Base-by-base conservation (phyloP, 2,113 vertebrate genomes). In the Protomyctophum bolini region DNA sequence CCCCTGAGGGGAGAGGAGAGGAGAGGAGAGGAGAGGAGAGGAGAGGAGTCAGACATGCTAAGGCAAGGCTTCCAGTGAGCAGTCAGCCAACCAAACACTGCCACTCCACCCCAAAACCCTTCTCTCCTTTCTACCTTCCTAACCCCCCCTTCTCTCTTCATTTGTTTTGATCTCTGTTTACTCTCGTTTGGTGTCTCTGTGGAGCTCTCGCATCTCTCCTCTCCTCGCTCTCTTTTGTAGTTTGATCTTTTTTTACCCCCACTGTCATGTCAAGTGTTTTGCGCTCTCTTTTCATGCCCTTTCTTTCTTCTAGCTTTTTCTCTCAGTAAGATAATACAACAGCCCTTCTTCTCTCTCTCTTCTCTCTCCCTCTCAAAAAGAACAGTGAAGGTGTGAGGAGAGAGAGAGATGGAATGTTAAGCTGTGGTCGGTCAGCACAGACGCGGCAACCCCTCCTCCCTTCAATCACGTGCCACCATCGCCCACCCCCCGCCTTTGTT, bases 341-440 rank as follows among this genome's bases (percentile, higher is more conserved):
- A 54, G 5, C 33, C 33, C 5, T 41, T 6, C 33, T 6, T 41
- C 4, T 41, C 33, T 41, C 33, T 41, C 33, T 41, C 33, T 41
- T 41, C 33, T 41, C 33, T 6, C 33, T 41, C 33, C 2, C 33
- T 41, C 5, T 41, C 33, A 15, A 82, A 6, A 74, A 70, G 68
- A 72, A 51, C 55, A 72, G 49, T 82, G 67, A 77, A 76, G 80
- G 72, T 75, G 74, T 29, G 66, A 85, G 52, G 73, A 59, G 47
- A 79, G 72, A 66, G 6, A 2, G 63, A 29, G 9, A 2, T 59
- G 86, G 87, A 88, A 88, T 91, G 89, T 79, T 76, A 82, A 87
- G 80, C 86, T 56, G 7, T 12, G 52, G 33, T 21, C 21, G 21
- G 21, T 66, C 61, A 33, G 49, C 48, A 4, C 47, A 50, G 72